A percentile compares a stretch with the other conserved stretches of the same genome.
phyloP scores from a whole-genome alignment of 1,140 invertebrate species.

The Euura lappo region DNA sequence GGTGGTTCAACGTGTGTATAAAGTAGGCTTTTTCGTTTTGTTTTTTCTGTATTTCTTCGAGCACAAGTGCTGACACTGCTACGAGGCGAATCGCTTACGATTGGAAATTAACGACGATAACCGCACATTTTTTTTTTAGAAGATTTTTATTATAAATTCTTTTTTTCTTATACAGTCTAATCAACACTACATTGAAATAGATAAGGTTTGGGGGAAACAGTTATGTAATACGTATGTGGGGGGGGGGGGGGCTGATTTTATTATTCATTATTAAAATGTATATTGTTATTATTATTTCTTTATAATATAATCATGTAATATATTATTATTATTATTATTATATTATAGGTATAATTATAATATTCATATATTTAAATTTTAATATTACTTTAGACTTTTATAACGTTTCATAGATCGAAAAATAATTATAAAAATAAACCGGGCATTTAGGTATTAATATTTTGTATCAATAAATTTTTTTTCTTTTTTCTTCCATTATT shows the following conservation, averaged over 20 bases:
- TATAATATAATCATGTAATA: slow-evolving; percentile 46
- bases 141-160: no score
- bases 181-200: slow-evolving; percentile 2
- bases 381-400: slow-evolving; percentile 60
- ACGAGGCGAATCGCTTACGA: background rate
- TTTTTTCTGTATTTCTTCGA: no score
- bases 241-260: background rate
- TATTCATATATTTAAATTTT: slow-evolving; percentile 13
- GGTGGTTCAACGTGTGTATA: no score
- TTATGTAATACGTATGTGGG: background rate
- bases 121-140: no score
- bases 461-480: slow-evolving; percentile 59
- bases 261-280: slow-evolving; percentile 23
- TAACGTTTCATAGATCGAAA: slow-evolving; percentile 64
- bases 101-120: background rate
- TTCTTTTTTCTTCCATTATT: slow-evolving; percentile 30
- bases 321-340: slow-evolving; percentile 17
- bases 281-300: slow-evolving; percentile 49
- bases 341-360: slow-evolving; percentile 28
- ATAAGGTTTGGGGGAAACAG: no score
- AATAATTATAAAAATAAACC: slow-evolving; percentile 66
- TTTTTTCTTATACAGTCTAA: background rate
- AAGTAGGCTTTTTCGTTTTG: no score
- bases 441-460: slow-evolving; percentile 63
- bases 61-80: no score